Conservation (phyloP, 2,113 vertebrate species). For the Pteronura brasiliensis region DNA sequence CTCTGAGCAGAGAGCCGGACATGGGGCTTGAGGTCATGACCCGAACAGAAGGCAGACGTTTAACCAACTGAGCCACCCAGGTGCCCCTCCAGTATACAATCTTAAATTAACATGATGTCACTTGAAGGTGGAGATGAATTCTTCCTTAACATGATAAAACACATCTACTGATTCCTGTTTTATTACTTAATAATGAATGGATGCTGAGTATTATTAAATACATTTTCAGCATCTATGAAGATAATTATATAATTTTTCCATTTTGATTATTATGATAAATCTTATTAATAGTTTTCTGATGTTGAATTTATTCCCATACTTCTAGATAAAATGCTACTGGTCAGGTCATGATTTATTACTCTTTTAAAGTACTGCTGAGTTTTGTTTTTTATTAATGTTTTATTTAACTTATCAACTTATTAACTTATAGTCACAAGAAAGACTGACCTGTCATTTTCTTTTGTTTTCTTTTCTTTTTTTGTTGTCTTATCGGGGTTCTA, state of each 20-base stretch:
- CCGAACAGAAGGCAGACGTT: background rate
- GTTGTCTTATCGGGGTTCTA: background rate
- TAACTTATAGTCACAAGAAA: background rate
- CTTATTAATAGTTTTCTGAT: constrained; percentile 4
- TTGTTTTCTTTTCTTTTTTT: background rate
- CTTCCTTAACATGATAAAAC: background rate
- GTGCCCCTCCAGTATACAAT: background rate
- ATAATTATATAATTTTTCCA: background rate
- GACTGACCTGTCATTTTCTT: background rate
- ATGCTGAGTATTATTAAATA: background rate
- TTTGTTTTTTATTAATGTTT: constrained; percentile 26
- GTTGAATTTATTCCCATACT: background rate
- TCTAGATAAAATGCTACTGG: background rate
- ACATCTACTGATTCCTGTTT: background rate
- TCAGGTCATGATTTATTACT: constrained; percentile 22
- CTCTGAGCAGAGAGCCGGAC: background rate
- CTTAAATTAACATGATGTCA: background rate
- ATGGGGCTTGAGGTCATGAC: background rate
- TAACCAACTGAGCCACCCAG: background rate
- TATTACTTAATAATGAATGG: background rate
- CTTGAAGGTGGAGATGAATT: background rate
- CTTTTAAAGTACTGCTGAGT: constrained; percentile 22
- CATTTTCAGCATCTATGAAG: background rate
- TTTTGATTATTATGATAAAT: constrained; percentile 20
- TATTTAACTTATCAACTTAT: constrained; percentile 21